A percentile compares a stretch with the other conserved stretches of the same genome.
Evolutionary conservation across 2,888 invertebrate genomes (phyloP).

Genomic region (Drosophila kuntzei): DNA sequence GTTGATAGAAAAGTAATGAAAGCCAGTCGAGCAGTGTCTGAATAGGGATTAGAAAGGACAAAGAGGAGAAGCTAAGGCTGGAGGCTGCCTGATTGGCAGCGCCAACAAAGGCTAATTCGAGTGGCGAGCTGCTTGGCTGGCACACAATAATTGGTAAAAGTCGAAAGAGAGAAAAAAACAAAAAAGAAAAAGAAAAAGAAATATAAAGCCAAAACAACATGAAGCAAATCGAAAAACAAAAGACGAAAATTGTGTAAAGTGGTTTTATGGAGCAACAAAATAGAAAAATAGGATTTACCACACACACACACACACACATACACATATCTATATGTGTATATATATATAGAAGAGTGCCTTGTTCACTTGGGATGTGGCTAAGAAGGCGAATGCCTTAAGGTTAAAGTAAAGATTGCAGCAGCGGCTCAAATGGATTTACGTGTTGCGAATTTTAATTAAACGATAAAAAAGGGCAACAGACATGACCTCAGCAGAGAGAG

Average conservation of each 20-base stretch:
- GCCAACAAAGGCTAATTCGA: conserved; percentile 26
- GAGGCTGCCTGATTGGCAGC: conserved; percentile 68
- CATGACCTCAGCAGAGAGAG: conserved; percentile 22
- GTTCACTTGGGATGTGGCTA: conserved; percentile 56
- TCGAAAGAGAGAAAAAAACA: conserved; percentile 38
- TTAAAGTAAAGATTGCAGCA: conserved; percentile 81
- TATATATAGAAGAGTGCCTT: conserved; percentile 5
- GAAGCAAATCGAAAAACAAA: conserved; percentile 78
- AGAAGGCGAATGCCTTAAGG: conserved; percentile 72
- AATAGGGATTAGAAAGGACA: background rate
- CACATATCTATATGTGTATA: conserved; percentile 6
- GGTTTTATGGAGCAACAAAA: conserved; percentile 82
- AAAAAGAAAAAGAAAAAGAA: too few relatives aligned
- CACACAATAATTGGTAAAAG: conserved; percentile 80
- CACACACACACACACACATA: conserved; percentile 50
- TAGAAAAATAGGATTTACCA: conserved; percentile 81
- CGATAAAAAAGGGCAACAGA: conserved; percentile 77
- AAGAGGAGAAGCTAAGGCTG: conserved; percentile 6
- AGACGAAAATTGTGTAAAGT: conserved; percentile 82
- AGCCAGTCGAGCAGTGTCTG: conserved; percentile 40
- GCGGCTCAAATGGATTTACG: conserved; percentile 82
- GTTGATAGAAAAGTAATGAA: conserved; percentile 81
- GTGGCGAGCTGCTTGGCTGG: conserved; percentile 20
- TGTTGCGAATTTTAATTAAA: conserved; percentile 83
- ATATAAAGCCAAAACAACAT: conserved; percentile 52